A percentile compares a stretch with the other conserved stretches of the same genome.
phyloP scores from a whole-genome alignment of 2,113 vertebrate species.

The Pheucticus melanocephalus region DNA sequence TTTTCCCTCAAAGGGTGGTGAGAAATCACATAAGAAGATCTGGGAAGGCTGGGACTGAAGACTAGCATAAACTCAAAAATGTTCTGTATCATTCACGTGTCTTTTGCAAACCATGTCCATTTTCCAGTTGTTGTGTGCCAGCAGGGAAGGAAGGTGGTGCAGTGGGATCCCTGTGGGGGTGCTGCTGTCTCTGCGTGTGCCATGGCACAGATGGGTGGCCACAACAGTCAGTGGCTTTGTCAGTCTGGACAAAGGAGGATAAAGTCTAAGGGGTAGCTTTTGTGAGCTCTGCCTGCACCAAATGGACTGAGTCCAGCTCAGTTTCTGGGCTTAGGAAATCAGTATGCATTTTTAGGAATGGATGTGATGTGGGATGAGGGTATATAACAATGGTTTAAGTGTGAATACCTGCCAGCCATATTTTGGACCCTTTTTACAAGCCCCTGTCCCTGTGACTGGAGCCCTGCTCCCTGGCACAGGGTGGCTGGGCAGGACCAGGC shows the following conservation, averaged over 20 bases:
- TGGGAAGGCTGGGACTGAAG: background rate
- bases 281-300: background rate
- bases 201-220: rapidly evolving
- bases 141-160: background rate
- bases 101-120: background rate
- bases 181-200: background rate
- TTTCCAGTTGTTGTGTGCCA: background rate
- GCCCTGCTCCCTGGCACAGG: rapidly evolving
- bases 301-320: background rate
- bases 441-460: rapidly evolving
- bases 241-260: background rate
- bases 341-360: background rate
- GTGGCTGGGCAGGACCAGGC: background rate
- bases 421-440: background rate
- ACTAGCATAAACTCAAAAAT: background rate
- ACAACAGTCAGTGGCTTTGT: background rate
- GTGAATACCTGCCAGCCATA: rapidly evolving
- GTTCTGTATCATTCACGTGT: rapidly evolving
- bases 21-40: background rate
- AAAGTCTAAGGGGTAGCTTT: background rate
- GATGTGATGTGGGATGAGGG: background rate
- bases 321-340: background rate
- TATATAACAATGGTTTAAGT: background rate
- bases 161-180: rapidly evolving
- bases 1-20: background rate